A percentile compares a stretch with the other conserved stretches of the same genome.
Conservation (phyloP, 2,888 invertebrate genomes). For the Syrista parreyssii region DNA sequence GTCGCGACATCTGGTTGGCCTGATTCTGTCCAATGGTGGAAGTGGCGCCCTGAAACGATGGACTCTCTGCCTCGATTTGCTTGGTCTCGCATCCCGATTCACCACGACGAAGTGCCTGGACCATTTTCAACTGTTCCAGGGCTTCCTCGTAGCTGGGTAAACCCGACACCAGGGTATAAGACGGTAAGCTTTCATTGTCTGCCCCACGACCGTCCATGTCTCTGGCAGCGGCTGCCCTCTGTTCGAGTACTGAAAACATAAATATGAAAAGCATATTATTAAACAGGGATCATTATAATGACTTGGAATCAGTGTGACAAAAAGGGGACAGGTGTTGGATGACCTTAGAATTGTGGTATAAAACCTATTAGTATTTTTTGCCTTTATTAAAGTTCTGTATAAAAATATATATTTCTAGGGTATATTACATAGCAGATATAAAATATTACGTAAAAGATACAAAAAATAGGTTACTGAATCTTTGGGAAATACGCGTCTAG, state of each 20-base stretch:
- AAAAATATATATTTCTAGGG: neutral
- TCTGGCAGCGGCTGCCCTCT: constrained; percentile 38
- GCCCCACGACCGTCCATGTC: constrained; percentile 60
- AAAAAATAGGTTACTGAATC: too few species aligned
- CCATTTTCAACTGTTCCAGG: constrained; percentile 70
- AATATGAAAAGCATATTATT: neutral
- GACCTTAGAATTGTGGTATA: neutral
- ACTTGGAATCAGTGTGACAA: neutral
- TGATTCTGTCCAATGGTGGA: constrained; percentile 40
- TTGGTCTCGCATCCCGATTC: constrained; percentile 19
- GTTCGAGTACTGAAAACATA: constrained; percentile 65
- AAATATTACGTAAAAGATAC: neutral
- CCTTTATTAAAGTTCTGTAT: neutral
- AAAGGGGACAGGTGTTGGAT: neutral
- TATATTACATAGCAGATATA: neutral
- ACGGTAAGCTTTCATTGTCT: constrained; percentile 71
- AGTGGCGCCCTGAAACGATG: constrained; percentile 19
- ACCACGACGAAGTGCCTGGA: constrained; percentile 43
- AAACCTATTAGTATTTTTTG: neutral
- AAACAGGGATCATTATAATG: neutral
- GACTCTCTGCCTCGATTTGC: constrained; percentile 12
- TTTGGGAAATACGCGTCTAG: too few species aligned
- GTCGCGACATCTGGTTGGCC: constrained; percentile 46
- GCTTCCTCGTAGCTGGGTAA: constrained; percentile 75
- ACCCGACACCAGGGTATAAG: constrained; percentile 75